Evolutionary conservation across 2,113 vertebrate genomes (phyloP).

Genomic region (Panthera tigris): DNA sequence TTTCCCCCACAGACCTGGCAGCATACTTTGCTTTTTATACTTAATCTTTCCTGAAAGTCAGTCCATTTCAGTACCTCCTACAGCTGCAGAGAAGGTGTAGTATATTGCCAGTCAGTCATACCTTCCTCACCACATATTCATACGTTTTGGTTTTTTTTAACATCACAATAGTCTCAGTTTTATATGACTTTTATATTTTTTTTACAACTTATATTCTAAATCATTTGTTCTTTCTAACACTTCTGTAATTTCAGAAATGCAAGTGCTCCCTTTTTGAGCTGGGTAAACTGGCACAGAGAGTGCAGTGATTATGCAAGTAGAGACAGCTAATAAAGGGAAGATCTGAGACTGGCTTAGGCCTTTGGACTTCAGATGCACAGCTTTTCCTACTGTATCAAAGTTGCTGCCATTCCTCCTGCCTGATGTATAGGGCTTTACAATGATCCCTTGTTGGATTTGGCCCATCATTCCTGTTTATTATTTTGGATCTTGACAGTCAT

Average conservation of each 20-base stretch:
- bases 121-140: neutral
- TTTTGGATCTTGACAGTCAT: neutral
- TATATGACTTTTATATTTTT: neutral
- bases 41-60: neutral
- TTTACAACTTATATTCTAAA: neutral
- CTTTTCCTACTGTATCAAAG: neutral
- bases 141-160: neutral
- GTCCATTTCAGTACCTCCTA: neutral
- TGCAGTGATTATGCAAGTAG: neutral
- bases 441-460: neutral
- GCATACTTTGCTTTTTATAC: neutral
- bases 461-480: neutral
- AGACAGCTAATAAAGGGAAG: neutral
- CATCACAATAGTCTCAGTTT: constrained; percentile 31
- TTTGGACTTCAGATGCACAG: neutral
- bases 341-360: neutral
- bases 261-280: neutral
- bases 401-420: neutral
- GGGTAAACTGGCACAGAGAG: neutral
- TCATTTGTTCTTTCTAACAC: neutral
- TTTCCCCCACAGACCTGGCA: neutral
- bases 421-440: neutral
- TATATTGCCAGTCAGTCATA: neutral
- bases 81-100: neutral
- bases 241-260: neutral